Conservation (phyloP, 2,113 vertebrate genomes). For the Serilophus lunatus region DNA sequence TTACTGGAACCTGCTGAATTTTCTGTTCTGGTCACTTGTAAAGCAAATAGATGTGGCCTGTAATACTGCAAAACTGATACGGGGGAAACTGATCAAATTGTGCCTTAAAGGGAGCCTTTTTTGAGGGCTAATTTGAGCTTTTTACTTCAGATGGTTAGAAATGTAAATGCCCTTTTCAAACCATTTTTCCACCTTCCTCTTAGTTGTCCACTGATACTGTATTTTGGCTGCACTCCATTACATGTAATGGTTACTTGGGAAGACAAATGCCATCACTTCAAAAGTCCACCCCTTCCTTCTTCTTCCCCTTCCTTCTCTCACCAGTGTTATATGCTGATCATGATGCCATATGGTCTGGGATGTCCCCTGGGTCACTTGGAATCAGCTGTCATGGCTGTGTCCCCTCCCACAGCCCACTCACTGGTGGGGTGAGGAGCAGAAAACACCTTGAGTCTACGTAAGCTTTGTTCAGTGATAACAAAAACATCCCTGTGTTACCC, state of each 20-base stretch:
- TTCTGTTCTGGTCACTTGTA: neutral
- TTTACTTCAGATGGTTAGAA: neutral
- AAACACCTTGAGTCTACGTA: too few species aligned
- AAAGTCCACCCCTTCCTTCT: neutral
- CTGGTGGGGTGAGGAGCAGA: neutral
- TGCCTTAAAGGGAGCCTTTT: neutral
- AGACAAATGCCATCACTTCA: accelerated
- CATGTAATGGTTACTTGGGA: accelerated
- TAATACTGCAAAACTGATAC: too few species aligned
- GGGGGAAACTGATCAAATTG: neutral
- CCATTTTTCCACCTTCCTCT: neutral
- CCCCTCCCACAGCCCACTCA: neutral
- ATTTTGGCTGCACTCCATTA: neutral
- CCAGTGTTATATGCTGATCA: neutral
- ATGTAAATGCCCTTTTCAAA: neutral
- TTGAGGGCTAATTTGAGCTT: neutral
- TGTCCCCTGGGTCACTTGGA: neutral
- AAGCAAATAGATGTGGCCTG: accelerated
- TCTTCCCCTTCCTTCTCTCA: neutral
- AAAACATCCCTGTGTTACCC: accelerated
- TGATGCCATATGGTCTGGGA: accelerated
- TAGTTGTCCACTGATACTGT: neutral
- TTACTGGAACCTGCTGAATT: neutral
- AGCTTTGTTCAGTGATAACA: neutral
- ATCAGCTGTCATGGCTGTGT: neutral